phyloP scores from a whole-genome alignment of 2,888 invertebrate species.

The Alitta virens region DNA sequence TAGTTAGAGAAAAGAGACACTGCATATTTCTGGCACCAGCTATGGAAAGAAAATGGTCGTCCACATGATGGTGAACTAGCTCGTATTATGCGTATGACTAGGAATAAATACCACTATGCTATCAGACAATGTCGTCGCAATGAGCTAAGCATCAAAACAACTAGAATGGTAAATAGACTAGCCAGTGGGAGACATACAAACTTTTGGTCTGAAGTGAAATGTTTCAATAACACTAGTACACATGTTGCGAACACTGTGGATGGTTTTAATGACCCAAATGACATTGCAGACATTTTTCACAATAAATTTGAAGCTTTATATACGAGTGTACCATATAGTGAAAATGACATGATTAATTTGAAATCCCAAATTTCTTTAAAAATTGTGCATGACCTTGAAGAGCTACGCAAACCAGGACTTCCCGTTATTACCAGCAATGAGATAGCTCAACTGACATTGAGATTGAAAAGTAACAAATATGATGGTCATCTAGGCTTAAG shows the following conservation, averaged over 20 bases:
- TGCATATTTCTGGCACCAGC: neutral
- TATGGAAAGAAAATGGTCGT: neutral
- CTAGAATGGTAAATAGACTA: neutral
- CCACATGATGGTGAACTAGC: neutral
- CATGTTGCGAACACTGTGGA: neutral
- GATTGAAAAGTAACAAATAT: neutral
- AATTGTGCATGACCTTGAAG: neutral
- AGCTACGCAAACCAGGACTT: no score
- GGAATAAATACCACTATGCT: neutral
- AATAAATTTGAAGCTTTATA: neutral
- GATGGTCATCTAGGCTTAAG: neutral
- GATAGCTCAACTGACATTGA: neutral
- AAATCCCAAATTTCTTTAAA: neutral
- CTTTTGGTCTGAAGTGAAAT: neutral
- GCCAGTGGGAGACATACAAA: neutral
- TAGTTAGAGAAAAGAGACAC: neutral
- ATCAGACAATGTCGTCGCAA: neutral
- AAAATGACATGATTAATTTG: neutral
- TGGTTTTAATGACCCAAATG: neutral
- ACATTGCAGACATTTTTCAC: neutral
- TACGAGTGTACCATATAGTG: neutral
- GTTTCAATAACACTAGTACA: neutral
- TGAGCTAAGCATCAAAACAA: neutral
- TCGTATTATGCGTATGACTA: neutral
- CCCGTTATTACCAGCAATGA: neutral